Conservation (phyloP, 2,888 invertebrate species). For the Lasioglossum vierecki region DNA sequence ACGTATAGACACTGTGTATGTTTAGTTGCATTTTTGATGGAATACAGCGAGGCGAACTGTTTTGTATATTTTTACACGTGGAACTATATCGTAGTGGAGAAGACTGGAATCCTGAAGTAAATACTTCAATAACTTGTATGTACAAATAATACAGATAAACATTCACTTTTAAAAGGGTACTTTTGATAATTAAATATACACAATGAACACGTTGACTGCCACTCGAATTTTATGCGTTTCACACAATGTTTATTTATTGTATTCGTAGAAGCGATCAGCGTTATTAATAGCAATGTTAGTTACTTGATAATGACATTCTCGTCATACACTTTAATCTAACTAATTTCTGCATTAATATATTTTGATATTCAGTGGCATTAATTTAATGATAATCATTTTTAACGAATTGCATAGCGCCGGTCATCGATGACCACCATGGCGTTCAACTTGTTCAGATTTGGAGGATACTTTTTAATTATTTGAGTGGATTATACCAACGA, state of each 20-base stretch:
- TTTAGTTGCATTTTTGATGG: not conserved
- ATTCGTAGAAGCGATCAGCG: not conserved
- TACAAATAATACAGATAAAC: conserved; percentile 8
- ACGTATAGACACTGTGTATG: not conserved
- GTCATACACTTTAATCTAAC: not conserved
- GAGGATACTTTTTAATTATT: not conserved
- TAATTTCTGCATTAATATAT: not conserved
- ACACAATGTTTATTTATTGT: not conserved
- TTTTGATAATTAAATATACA: not conserved
- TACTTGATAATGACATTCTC: not conserved
- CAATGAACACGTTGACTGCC: not conserved
- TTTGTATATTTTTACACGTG: not conserved
- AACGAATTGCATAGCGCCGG: not conserved
- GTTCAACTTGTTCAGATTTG: not conserved
- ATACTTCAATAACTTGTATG: conserved; percentile 10
- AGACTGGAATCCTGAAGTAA: conserved; percentile 73
- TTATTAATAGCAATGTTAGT: not conserved
- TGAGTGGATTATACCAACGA: not conserved
- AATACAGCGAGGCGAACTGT: not conserved
- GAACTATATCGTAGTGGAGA: conserved; percentile 46
- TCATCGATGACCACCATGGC: not conserved
- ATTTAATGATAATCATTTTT: not conserved
- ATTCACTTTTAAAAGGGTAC: not conserved
- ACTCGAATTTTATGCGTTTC: not conserved
- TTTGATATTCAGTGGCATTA: not conserved